phyloP scores from a whole-genome alignment of 2,797 vertebrate genomes.

The Merluccius polli region DNA sequence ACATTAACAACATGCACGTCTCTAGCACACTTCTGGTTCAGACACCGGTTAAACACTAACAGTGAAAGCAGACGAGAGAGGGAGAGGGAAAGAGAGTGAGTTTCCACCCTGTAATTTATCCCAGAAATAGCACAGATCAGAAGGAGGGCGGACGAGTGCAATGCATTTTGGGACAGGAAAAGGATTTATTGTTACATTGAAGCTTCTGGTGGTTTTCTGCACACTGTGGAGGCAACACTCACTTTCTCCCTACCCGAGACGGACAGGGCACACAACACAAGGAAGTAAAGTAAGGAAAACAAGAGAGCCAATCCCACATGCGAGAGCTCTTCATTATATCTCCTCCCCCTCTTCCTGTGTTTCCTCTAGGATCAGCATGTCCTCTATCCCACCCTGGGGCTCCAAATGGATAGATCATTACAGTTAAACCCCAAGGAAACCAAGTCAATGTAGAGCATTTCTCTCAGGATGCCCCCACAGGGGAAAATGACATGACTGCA shows the following conservation, averaged over 20 bases:
- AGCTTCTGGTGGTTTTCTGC: not conserved
- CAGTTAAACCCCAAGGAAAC: not conserved
- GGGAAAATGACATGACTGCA: not conserved
- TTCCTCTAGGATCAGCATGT: not conserved
- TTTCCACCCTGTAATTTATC: not conserved
- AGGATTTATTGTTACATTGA: not conserved
- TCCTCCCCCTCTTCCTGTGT: slow-evolving; percentile 22
- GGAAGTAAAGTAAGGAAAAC: not conserved
- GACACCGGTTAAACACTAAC: not conserved
- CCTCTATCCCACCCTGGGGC: not conserved
- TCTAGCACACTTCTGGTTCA: not conserved
- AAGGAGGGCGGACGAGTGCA: not conserved
- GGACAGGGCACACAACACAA: too few relatives aligned
- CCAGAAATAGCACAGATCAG: not conserved
- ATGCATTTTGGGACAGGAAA: slow-evolving; percentile 3
- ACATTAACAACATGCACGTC: not conserved
- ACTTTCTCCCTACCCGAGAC: not conserved
- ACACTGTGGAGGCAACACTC: not conserved
- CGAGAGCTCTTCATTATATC: not conserved
- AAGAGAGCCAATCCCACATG: slow-evolving; percentile 4
- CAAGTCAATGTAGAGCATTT: not conserved
- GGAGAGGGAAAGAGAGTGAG: not conserved
- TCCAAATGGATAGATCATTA: not conserved
- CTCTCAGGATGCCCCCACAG: not conserved
- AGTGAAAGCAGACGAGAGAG: not conserved